A percentile compares a stretch with the other conserved stretches of the same genome.
Evolutionary conservation across 2,797 vertebrate species (phyloP).

Genomic region (Syngnathus rostellatus): DNA sequence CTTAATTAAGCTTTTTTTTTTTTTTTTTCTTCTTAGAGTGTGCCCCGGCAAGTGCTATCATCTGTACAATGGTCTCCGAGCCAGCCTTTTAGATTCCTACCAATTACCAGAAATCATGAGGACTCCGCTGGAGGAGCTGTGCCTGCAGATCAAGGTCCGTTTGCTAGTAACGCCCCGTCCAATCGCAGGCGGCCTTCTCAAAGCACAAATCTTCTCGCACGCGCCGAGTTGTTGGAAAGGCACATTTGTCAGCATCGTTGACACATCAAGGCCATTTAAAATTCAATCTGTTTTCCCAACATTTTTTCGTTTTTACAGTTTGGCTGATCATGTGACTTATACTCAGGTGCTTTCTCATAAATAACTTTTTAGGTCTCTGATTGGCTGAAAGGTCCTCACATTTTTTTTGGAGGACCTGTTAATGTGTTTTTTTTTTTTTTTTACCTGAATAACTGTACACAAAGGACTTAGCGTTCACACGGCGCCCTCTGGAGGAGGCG

Average conservation of each 20-base stretch:
- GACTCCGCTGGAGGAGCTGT: conserved; percentile 93
- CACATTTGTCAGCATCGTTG: background rate
- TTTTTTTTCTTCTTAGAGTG: conserved; percentile 69
- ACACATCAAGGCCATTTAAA: conserved; percentile 1
- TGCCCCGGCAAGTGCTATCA: conserved; percentile 94
- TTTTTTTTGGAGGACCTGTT: background rate
- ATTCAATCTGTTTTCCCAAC: background rate
- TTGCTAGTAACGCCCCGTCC: background rate
- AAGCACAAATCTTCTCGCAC: conserved; percentile 6
- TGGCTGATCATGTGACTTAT: too few species aligned
- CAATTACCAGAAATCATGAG: conserved; percentile 94
- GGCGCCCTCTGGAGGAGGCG: background rate
- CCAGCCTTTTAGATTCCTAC: conserved; percentile 87
- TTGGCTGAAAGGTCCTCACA: background rate
- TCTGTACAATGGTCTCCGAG: conserved; percentile 88
- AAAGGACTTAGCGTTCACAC: background rate
- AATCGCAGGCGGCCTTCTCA: background rate
- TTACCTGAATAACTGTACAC: background rate
- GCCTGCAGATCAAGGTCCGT: conserved; percentile 92
- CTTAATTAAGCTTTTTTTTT: conserved; percentile 25
- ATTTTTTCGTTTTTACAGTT: too few species aligned
- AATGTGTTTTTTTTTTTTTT: background rate
- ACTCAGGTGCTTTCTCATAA: background rate
- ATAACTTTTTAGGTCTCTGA: background rate
- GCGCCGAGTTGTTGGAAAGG: background rate